phyloP scores from a whole-genome alignment of 2,113 vertebrate genomes.

The Eolophus roseicapilla region DNA sequence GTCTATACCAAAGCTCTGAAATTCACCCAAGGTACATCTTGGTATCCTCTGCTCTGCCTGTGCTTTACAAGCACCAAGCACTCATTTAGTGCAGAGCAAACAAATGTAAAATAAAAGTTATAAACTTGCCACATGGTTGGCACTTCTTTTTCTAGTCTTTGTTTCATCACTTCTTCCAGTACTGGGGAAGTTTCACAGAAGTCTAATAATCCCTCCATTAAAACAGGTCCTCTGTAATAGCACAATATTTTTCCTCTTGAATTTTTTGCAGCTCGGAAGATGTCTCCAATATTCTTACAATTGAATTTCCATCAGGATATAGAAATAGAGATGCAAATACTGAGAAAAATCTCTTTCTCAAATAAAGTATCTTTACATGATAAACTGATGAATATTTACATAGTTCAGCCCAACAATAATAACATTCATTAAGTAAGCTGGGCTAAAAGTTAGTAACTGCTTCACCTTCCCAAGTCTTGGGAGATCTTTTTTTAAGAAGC shows the following conservation, averaged over 20 bases:
- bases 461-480: neutral
- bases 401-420: neutral
- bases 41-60: neutral
- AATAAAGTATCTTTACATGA: neutral
- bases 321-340: neutral
- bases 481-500: neutral
- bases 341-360: neutral
- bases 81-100: neutral
- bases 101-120: neutral
- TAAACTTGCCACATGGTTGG: rapidly evolving
- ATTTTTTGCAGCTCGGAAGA: neutral
- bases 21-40: neutral
- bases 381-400: neutral
- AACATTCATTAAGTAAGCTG: neutral
- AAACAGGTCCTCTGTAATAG: neutral
- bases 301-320: neutral
- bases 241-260: neutral
- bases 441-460: neutral
- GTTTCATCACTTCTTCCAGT: neutral
- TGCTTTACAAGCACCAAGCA: neutral
- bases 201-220: neutral
- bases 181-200: neutral
- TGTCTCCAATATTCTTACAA: neutral
- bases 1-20: neutral
- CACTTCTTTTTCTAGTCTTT: neutral